Evolutionary conservation across 2,797 vertebrate species (phyloP).

Genomic region (Pyrocephalus nanus): DNA sequence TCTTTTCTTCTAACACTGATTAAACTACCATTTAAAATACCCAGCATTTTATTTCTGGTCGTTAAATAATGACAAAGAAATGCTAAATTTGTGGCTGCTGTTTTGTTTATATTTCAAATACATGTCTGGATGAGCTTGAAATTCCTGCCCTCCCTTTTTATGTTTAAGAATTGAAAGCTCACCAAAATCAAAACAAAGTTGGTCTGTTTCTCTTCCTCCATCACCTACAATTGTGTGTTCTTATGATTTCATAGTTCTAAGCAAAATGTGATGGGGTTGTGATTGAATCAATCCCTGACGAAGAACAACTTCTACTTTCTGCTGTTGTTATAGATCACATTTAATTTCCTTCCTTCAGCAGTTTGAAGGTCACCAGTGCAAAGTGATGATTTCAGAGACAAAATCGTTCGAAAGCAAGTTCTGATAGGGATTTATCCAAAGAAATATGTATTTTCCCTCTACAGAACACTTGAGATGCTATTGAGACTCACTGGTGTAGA

Average conservation of each 20-base stretch:
- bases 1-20: not conserved
- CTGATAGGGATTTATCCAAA: not conserved
- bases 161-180: not conserved
- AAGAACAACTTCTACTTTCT: not conserved
- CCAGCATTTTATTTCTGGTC: not conserved
- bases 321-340: not conserved
- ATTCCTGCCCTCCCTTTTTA: not conserved
- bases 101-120: not conserved
- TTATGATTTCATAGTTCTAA: not conserved
- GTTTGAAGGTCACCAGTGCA: not conserved
- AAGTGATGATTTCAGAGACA: not conserved
- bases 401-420: not conserved
- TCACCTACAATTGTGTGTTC: not conserved
- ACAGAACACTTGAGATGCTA: not conserved
- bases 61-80: not conserved
- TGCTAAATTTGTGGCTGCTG: not conserved
- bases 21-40: not conserved
- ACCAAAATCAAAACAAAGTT: not conserved
- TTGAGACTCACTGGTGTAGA: not conserved
- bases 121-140: not conserved
- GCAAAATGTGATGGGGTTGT: not conserved
- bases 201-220: not conserved
- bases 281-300: not conserved
- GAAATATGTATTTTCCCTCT: not conserved
- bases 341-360: not conserved